Percentiles rank a stretch among this genome's conserved stretches.
Conservation (phyloP, 1,140 invertebrate genomes). For the Sinella curviseta region DNA sequence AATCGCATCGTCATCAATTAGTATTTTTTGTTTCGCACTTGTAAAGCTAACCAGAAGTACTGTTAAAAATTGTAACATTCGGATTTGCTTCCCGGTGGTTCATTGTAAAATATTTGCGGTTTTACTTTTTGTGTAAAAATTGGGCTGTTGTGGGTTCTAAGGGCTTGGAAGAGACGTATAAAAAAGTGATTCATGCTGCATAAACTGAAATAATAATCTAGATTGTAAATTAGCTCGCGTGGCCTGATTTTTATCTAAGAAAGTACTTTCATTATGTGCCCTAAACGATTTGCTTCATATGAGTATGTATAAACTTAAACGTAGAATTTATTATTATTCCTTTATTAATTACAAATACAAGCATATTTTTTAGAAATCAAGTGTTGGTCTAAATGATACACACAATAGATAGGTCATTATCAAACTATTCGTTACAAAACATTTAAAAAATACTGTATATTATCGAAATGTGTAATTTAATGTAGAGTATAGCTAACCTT, state of each 20-base stretch:
- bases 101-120: too few relatives aligned
- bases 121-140: too few relatives aligned
- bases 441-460: background rate
- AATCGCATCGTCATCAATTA: too few relatives aligned
- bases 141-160: too few relatives aligned
- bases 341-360: background rate
- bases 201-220: background rate
- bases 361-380: background rate
- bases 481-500: background rate
- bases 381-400: background rate
- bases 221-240: background rate
- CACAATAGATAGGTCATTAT: background rate
- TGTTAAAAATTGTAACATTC: too few relatives aligned
- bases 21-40: too few relatives aligned
- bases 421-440: background rate
- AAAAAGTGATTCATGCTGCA: background rate
- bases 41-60: too few relatives aligned
- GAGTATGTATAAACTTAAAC: background rate
- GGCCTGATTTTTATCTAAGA: background rate
- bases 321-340: background rate
- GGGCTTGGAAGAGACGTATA: background rate
- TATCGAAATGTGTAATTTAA: background rate
- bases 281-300: background rate
- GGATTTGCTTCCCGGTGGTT: too few relatives aligned
- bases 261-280: conserved; percentile 10